Evolutionary conservation across 2,113 vertebrate genomes (phyloP).

Genomic region (Columbina picui): DNA sequence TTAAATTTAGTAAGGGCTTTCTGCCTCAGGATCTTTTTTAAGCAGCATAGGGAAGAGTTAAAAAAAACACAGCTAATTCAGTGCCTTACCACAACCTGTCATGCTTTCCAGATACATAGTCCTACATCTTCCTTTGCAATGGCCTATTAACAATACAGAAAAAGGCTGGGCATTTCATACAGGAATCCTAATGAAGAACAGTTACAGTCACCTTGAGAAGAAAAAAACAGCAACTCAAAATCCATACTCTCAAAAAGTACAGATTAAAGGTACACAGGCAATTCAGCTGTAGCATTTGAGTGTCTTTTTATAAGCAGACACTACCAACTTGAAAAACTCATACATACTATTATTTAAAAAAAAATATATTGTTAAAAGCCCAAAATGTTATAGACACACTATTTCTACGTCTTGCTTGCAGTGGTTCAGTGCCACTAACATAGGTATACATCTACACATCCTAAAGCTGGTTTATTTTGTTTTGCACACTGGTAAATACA

Average conservation of each 20-base stretch:
- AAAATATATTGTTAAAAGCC: background rate
- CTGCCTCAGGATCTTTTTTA: background rate
- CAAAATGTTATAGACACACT: background rate
- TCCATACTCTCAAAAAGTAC: background rate
- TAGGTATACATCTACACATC: background rate
- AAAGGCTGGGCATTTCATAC: background rate
- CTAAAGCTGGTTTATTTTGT: background rate
- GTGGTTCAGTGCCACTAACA: background rate
- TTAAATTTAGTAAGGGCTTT: background rate
- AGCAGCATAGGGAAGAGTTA: background rate
- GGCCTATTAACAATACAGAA: background rate
- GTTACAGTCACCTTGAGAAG: background rate
- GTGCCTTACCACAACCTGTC: background rate
- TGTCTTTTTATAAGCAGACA: background rate
- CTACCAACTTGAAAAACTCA: background rate
- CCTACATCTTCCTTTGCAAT: background rate
- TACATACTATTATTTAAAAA: background rate
- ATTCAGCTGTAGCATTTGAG: background rate
- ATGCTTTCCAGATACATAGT: background rate
- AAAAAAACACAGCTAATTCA: background rate
- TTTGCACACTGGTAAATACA: background rate
- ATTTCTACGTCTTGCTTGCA: background rate
- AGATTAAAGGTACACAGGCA: background rate
- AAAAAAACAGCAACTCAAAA: background rate
- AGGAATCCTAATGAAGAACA: background rate